Conservation (phyloP, 2,113 vertebrate genomes). For the Haliaeetus leucogaster region DNA sequence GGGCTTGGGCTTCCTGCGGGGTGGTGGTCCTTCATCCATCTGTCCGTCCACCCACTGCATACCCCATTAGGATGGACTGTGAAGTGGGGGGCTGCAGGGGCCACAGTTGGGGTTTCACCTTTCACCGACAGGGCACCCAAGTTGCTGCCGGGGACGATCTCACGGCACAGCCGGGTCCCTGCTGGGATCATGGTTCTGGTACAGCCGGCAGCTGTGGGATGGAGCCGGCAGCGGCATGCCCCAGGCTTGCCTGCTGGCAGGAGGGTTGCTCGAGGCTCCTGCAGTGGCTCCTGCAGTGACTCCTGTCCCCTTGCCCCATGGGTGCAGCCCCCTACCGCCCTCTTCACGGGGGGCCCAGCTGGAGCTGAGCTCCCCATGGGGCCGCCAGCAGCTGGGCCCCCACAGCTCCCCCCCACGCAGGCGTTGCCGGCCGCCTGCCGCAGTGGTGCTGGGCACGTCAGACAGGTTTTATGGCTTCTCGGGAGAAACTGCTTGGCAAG, state of each 20-base stretch:
- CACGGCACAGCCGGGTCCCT: accelerated
- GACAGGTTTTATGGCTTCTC: slow-evolving; percentile 53
- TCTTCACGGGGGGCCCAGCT: not conserved
- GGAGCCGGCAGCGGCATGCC: accelerated
- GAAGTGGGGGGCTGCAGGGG: not conserved
- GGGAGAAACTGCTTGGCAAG: slow-evolving; percentile 11
- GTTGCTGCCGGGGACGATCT: accelerated
- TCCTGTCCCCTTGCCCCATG: accelerated
- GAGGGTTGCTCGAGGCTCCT: not conserved
- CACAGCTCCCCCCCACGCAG: not conserved
- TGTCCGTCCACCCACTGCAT: accelerated
- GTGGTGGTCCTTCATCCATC: not conserved
- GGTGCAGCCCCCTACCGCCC: not conserved
- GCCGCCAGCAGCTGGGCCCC: not conserved
- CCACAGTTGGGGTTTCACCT: not conserved
- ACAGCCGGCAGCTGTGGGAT: too few species aligned
- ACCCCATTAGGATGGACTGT: not conserved
- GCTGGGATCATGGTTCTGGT: accelerated
- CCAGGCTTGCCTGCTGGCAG: not conserved
- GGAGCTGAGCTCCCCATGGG: not conserved
- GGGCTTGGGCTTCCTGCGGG: not conserved
- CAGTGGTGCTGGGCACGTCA: slow-evolving; percentile 40
- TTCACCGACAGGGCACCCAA: accelerated
- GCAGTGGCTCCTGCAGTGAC: not conserved
- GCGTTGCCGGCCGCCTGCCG: slow-evolving; percentile 11